A percentile compares a stretch with the other conserved stretches of the same genome.
phyloP scores from a whole-genome alignment of 2,888 invertebrate genomes.

The Tinea pellionella region DNA sequence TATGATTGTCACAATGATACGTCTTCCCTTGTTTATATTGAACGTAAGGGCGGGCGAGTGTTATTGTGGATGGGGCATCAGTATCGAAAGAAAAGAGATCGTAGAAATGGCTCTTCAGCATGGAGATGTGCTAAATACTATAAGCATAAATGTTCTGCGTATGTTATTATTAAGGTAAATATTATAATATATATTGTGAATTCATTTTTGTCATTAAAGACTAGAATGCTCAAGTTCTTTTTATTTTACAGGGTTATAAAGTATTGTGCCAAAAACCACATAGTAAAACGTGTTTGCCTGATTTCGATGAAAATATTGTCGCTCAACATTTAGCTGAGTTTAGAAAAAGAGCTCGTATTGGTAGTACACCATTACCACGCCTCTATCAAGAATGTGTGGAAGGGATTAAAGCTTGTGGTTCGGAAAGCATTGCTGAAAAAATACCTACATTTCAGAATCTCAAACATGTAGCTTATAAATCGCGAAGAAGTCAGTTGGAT shows the following conservation, averaged over 20 bases:
- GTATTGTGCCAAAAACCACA: neutral
- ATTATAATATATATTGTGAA: neutral
- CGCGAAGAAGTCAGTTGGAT: neutral
- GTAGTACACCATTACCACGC: neutral
- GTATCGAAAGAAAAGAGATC: neutral
- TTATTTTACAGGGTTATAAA: neutral
- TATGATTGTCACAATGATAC: neutral
- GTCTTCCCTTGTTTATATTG: neutral
- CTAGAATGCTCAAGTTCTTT: neutral
- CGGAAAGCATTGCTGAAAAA: neutral
- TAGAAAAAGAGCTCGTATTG: neutral
- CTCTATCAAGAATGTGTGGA: neutral
- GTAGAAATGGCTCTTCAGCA: neutral
- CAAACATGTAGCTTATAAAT: neutral
- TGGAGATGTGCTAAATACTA: constrained; percentile 2
- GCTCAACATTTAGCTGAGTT: neutral
- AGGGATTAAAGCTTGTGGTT: neutral
- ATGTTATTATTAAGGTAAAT: neutral
- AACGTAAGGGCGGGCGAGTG: neutral
- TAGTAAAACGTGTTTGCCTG: neutral
- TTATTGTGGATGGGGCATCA: neutral
- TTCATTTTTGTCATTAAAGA: neutral
- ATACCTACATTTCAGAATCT: neutral
- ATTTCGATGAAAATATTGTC: neutral
- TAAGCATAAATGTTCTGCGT: constrained; percentile 1